phyloP scores from a whole-genome alignment of 1,140 invertebrate genomes.

The Cephus cinctus region DNA sequence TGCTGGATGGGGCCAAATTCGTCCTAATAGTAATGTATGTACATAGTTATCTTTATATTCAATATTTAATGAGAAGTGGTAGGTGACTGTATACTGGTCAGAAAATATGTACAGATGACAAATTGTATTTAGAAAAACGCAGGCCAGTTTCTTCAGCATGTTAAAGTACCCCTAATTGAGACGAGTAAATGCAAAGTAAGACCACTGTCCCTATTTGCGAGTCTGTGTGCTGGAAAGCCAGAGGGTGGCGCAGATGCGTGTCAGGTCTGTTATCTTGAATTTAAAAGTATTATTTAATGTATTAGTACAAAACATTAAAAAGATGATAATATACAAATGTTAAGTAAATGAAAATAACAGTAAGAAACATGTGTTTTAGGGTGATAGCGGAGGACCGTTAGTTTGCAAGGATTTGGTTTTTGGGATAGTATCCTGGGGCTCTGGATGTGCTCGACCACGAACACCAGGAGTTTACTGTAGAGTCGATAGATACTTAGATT shows the following conservation, averaged over 20 bases:
- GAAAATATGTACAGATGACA: background rate
- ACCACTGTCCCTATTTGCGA: constrained; percentile 12
- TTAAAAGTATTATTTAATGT: background rate
- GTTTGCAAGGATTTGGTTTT: constrained; percentile 50
- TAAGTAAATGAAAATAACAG: constrained; percentile 9
- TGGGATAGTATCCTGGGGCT: constrained; percentile 70
- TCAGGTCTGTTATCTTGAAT: constrained; percentile 42
- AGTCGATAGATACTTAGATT: constrained; percentile 61
- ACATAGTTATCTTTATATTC: background rate
- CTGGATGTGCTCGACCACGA: constrained; percentile 66
- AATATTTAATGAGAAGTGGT: background rate
- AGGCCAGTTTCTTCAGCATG: constrained; percentile 26
- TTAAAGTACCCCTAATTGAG: constrained; percentile 28
- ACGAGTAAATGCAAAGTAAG: constrained; percentile 18
- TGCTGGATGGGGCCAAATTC: constrained; percentile 32
- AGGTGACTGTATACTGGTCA: background rate
- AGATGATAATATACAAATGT: background rate
- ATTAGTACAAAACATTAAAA: background rate
- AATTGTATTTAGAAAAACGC: constrained; percentile 1
- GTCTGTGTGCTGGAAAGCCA: constrained; percentile 58
- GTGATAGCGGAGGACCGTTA: constrained; percentile 42
- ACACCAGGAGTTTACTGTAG: constrained; percentile 72
- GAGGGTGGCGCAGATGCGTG: constrained; percentile 61
- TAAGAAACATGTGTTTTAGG: constrained; percentile 29
- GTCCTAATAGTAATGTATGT: background rate